Percentiles rank a stretch among this genome's conserved stretches.
Conservation (phyloP, 2,113 vertebrate species). For the Lagopus muta region DNA sequence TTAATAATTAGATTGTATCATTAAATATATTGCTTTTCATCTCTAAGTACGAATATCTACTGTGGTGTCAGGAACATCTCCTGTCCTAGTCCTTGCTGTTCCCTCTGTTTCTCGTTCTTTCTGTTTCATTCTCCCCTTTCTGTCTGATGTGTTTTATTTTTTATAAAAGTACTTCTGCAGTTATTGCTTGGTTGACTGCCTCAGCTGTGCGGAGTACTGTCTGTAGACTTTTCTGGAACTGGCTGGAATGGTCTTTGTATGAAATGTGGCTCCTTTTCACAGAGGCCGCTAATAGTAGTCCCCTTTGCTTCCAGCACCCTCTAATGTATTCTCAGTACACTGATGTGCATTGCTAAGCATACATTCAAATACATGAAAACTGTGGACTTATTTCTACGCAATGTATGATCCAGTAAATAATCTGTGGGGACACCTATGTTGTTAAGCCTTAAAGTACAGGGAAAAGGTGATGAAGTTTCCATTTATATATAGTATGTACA, state of each 20-base stretch:
- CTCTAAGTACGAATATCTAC: background rate
- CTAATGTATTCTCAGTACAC: rapidly evolving
- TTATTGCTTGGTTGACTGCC: background rate
- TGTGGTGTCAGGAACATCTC: background rate
- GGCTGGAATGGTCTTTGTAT: rapidly evolving
- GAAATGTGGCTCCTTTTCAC: rapidly evolving
- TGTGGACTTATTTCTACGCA: background rate
- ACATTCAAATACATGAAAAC: background rate
- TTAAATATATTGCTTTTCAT: no score
- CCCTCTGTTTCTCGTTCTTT: background rate
- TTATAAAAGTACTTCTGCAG: background rate
- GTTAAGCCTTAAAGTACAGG: background rate
- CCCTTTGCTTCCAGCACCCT: rapidly evolving
- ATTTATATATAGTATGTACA: background rate
- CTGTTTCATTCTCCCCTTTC: background rate
- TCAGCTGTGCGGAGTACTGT: rapidly evolving
- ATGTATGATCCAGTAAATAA: background rate
- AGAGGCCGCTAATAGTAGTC: background rate
- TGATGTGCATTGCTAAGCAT: background rate
- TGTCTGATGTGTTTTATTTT: background rate
- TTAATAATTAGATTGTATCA: no score
- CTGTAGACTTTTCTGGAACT: background rate
- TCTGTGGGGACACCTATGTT: background rate
- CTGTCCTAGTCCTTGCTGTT: background rate
- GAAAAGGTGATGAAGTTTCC: background rate